Evolutionary conservation across 2,888 invertebrate species (phyloP), one percentile per base, ranked within the genome.

Genomic region (Netelia inedita): DNA sequence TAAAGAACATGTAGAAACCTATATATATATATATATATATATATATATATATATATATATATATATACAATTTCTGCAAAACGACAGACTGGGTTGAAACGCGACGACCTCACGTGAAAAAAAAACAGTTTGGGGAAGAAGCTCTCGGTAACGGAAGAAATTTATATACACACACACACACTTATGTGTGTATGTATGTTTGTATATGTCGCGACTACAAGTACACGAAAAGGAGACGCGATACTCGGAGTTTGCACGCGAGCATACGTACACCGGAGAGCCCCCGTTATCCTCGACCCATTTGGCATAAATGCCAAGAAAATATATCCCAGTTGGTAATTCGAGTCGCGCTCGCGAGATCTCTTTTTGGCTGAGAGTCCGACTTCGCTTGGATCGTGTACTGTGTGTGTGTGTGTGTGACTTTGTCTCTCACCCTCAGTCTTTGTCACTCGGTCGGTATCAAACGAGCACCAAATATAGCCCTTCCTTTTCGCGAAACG

Each of bases 281-380:
- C 69, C 78, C 81, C 83, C 81, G 80, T 85, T 87, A 88, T 85
- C 85, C 86, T 85, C 82, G 82, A 88, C 83, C 87, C 79, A 85
- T 87, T 87, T 87, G 86, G 82, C 84, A 68, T 53, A 81, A 86
- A 82, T 80, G 84, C 85, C 84, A 83, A 85, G 85, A 85, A 83
- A 85, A 87, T 85, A 79, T 87, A 83, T 82, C 79, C 82, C 85
- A 82, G 85, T 85, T 85, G 73, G 84, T 85, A 85, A 85, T 81
- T 85, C 84, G 81, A 85, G 73, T 85, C 81, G 81, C 68, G 81
- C 68, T 75, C 71, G 23, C 61, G 71, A 81, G 78, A 81, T 81
- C 84, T 85, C 84, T 65, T 81, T 79, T 85, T 81, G 78, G 81
- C 72, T 50, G 57, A 41, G 11, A 41, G 11, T 63, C 63, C 11